Conservation (phyloP, 2,888 invertebrate species). For the Eristalis pertinax region DNA sequence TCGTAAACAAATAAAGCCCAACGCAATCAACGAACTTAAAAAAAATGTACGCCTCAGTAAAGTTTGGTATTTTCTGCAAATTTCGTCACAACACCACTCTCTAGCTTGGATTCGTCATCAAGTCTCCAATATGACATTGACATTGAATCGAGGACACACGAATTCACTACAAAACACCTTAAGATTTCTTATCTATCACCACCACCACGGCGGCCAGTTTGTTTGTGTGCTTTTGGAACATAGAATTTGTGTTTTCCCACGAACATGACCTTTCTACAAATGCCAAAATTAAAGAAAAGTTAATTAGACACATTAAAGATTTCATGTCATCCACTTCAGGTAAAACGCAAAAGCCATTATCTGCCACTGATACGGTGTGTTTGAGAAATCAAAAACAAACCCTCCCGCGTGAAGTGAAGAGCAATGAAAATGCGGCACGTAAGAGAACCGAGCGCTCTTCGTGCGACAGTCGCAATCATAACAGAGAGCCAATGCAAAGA, state of each 20-base stretch:
- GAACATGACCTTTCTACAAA: slow-evolving; percentile 9
- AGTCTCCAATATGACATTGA: slow-evolving; percentile 46
- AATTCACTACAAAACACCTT: slow-evolving; percentile 5
- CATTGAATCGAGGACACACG: slow-evolving; percentile 57
- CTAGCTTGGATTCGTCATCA: background rate
- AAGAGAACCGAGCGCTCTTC: background rate
- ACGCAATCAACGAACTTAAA: background rate
- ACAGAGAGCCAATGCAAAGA: slow-evolving; percentile 2
- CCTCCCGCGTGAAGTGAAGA: background rate
- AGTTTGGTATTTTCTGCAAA: background rate
- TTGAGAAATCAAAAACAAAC: slow-evolving; percentile 56
- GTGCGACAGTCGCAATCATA: background rate
- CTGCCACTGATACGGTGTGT: slow-evolving; percentile 47
- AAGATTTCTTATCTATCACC: slow-evolving; percentile 1
- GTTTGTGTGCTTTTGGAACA: background rate
- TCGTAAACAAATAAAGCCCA: background rate
- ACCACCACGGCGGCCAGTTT: too few species aligned
- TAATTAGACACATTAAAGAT: background rate
- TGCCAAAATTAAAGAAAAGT: background rate
- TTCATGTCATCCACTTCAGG: slow-evolving; percentile 15
- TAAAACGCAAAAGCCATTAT: slow-evolving; percentile 58
- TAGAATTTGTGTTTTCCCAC: background rate
- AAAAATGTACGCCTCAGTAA: background rate
- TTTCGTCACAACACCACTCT: background rate
- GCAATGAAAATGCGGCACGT: too few species aligned